Percentiles rank a stretch among this genome's conserved stretches.
Conservation (phyloP, 2,797 vertebrate genomes). For the Dryobates pubescens region DNA sequence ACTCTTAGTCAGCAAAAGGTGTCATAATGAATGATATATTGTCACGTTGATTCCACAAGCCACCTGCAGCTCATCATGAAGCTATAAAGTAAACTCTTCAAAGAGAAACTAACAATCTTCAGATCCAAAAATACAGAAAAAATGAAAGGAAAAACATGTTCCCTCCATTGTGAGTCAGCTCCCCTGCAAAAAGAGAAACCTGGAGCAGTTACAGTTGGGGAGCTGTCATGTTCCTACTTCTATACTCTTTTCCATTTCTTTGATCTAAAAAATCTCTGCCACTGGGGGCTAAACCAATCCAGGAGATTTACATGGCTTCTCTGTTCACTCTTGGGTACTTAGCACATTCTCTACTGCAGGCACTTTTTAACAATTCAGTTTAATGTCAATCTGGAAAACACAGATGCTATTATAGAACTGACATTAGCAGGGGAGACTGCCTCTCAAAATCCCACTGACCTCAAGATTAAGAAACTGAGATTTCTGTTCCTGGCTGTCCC, state of each 20-base stretch:
- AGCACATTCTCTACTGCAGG: background rate
- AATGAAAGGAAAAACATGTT: slow-evolving; percentile 29
- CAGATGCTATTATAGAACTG: background rate
- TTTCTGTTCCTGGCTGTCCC: background rate
- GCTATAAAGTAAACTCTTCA: slow-evolving; percentile 44
- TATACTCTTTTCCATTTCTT: slow-evolving; percentile 14
- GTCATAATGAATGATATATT: slow-evolving; percentile 45
- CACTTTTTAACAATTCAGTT: background rate
- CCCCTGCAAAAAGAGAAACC: slow-evolving; percentile 4
- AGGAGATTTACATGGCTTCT: slow-evolving; percentile 14
- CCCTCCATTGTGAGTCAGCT: slow-evolving; percentile 20
- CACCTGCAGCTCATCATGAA: slow-evolving; percentile 58
- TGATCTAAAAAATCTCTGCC: slow-evolving; percentile 12
- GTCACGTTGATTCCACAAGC: background rate
- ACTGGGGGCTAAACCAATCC: background rate
- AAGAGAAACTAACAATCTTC: slow-evolving; percentile 31
- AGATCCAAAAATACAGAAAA: slow-evolving; percentile 50
- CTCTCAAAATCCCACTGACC: background rate
- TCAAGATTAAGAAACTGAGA: background rate
- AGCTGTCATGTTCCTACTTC: slow-evolving; percentile 1
- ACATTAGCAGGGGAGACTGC: background rate
- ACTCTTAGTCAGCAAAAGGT: slow-evolving; percentile 30
- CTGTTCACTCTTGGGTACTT: background rate
- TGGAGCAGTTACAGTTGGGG: background rate
- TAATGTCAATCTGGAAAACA: background rate